These are phyloP conservation scores for Nomada fabriciana DNA, from an alignment of 2,888 invertebrate species.

Conservation along the genomic window DNA sequence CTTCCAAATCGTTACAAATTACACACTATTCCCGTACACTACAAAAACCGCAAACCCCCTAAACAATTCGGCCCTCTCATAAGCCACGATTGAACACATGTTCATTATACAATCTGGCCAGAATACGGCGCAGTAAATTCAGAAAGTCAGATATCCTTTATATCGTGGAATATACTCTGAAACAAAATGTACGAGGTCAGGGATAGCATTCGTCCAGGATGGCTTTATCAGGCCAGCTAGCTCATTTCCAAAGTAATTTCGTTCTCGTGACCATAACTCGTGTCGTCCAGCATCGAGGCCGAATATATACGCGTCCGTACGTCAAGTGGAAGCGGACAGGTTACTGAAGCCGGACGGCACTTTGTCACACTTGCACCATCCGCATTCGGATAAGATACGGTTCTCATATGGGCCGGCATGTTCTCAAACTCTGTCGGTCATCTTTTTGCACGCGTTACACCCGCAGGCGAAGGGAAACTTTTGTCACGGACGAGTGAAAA, in stretches of 20 bases:
- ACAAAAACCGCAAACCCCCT: no score
- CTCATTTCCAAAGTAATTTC: constrained; percentile 67
- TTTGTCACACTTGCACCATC: constrained; percentile 67
- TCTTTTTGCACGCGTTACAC: constrained; percentile 24
- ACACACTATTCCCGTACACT: no score
- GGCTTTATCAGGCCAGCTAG: constrained; percentile 57
- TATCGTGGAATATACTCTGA: background rate
- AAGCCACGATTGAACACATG: no score
- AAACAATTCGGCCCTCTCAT: no score
- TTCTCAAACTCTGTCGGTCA: constrained; percentile 8
- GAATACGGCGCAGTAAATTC: no score
- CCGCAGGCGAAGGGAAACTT: background rate
- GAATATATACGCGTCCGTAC: constrained; percentile 33
- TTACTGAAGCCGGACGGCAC: constrained; percentile 59
- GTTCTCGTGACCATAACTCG: constrained; percentile 54
- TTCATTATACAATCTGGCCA: no score
- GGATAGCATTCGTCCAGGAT: constrained; percentile 31
- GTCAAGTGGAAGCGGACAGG: constrained; percentile 58
- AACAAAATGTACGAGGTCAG: constrained; percentile 15
- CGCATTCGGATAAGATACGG: constrained; percentile 68
- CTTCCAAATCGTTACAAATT: no score
- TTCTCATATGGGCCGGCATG: constrained; percentile 62
- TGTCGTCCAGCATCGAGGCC: constrained; percentile 23
- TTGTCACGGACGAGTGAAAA: constrained; percentile 21
- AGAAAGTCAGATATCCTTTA: background rate